These are phyloP conservation scores for Pissodes strobi DNA, from an alignment of 1,140 invertebrate genomes.

Conservation along the genomic window DNA sequence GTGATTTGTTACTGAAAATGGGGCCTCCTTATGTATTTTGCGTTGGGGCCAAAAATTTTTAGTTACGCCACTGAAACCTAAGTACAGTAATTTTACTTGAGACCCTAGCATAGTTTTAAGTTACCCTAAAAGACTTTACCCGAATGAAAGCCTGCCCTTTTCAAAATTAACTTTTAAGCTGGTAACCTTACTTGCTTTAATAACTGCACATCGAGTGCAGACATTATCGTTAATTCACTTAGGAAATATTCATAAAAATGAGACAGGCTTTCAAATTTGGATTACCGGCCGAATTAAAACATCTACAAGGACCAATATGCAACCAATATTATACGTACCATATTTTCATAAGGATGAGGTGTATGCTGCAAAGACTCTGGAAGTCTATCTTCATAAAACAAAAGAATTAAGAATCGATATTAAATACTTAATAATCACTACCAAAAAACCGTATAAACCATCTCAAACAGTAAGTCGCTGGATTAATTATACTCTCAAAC, in stretches of 20 bases:
- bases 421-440: too few relatives aligned
- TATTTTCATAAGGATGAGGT: not conserved
- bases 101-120: not conserved
- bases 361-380: not conserved
- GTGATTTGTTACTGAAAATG: too few relatives aligned
- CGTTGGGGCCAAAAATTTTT: too few relatives aligned
- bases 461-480: not conserved
- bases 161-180: not conserved
- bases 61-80: too few relatives aligned
- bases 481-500: not conserved
- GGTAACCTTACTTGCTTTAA: too few relatives aligned
- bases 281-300: not conserved
- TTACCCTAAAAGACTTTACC: not conserved
- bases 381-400: not conserved
- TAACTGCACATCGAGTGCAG: not conserved
- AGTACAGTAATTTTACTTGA: not conserved
- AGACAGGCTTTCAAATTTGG: not conserved
- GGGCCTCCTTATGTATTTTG: too few relatives aligned
- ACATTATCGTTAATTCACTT: not conserved
- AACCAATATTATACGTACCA: not conserved
- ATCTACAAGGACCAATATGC: not conserved
- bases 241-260: not conserved
- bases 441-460: not conserved
- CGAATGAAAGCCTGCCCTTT: not conserved
- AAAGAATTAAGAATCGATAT: too few relatives aligned